Percentiles rank a stretch among this genome's conserved stretches.
These are phyloP conservation scores for Diloba caeruleocephala DNA, from an alignment of 2,888 invertebrate genomes.

Conservation along the genomic window DNA sequence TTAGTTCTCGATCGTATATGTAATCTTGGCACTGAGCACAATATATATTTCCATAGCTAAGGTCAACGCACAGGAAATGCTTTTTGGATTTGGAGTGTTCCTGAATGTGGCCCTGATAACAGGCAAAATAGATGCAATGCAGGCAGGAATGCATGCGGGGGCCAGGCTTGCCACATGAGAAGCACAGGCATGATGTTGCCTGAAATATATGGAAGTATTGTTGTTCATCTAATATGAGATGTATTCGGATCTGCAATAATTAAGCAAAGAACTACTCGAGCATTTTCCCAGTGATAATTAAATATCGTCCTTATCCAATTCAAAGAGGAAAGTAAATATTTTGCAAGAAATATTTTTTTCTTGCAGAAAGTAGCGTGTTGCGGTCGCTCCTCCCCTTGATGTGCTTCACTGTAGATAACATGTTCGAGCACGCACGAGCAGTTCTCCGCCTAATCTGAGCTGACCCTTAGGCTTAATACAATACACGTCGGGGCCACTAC, in stretches of 20 bases:
- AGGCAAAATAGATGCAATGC: constrained; percentile 98
- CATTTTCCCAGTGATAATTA: too few species aligned
- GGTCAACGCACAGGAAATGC: constrained; percentile 95
- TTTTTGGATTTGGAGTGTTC: constrained; percentile 95
- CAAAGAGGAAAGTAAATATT: too few species aligned
- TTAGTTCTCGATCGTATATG: constrained; percentile 94
- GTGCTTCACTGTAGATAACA: too few species aligned
- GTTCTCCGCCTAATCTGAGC: too few species aligned
- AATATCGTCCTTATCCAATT: too few species aligned
- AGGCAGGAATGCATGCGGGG: constrained; percentile 95
- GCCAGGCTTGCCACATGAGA: constrained; percentile 93
- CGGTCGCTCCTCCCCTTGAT: too few species aligned
- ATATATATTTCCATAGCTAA: constrained; percentile 96
- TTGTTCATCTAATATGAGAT: constrained; percentile 22
- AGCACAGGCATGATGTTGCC: constrained; percentile 95
- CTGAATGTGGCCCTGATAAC: constrained; percentile 95
- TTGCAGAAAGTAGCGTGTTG: too few species aligned
- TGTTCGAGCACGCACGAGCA: too few species aligned
- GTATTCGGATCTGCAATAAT: not conserved
- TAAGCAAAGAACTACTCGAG: not conserved
- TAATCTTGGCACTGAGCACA: constrained; percentile 98
- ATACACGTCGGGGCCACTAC: too few species aligned
- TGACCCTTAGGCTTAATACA: too few species aligned
- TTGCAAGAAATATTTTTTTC: not conserved
- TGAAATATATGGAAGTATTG: constrained; percentile 68